phyloP scores from a whole-genome alignment of 2,797 vertebrate species.

The Cheirogaleus major region DNA sequence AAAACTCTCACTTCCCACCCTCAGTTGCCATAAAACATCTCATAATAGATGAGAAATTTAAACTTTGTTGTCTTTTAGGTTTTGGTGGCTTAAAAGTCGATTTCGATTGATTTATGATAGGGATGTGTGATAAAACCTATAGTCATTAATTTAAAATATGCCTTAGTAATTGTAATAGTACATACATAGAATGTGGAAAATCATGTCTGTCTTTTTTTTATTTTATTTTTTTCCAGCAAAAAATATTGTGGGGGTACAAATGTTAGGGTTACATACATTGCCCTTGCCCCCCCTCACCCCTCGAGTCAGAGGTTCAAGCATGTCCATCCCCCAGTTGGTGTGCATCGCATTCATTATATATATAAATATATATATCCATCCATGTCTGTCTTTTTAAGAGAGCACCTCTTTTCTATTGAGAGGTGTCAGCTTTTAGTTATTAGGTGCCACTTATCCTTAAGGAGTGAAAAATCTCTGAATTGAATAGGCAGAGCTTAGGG shows the following conservation, averaged over 20 bases:
- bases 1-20: neutral
- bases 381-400: constrained; percentile 18
- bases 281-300: too few species aligned
- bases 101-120: neutral
- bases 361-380: too few species aligned
- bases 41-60: neutral
- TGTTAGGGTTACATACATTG: too few species aligned
- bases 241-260: too few species aligned
- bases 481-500: neutral
- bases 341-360: too few species aligned
- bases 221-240: too few species aligned
- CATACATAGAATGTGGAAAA: neutral
- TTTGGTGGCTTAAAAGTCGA: constrained; percentile 20
- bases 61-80: neutral
- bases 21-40: neutral
- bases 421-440: neutral
- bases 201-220: neutral
- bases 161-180: constrained; percentile 21
- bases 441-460: neutral
- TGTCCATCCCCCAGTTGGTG: too few species aligned
- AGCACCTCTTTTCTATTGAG: neutral
- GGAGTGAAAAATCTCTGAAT: neutral
- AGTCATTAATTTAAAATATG: constrained; percentile 30
- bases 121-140: neutral
- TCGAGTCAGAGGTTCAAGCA: too few species aligned